Evolutionary conservation across 2,888 invertebrate species (phyloP), one percentile per base, ranked within the genome.

Genomic region (Drosophila cracens): DNA sequence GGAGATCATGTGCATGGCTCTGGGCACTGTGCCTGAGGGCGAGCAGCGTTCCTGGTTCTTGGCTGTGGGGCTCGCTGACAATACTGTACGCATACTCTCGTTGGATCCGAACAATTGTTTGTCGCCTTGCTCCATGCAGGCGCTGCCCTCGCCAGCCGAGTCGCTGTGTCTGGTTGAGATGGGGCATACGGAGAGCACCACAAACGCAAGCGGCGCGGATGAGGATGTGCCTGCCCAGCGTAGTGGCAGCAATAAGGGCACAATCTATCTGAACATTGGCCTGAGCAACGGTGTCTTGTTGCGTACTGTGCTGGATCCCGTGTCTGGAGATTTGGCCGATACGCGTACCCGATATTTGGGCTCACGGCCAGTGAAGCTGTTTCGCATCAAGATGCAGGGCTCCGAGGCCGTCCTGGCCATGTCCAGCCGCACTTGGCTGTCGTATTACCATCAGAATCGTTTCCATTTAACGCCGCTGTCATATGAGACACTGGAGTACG

Each of bases 1-100:
- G 0, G 99, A 99, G 93, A 99, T 99, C 1, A 97, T 99, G 81
- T 99, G 99, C 92, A 99, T 99, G 99, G 99, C 98, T 0, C 94
- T 99, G 71, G 99, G 98, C 0, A 97, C 97, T 63, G 99, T 99
- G 0, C 98, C 99, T 0, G 95, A 96, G 2, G 99, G 99, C 7
- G 99, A 99, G 93, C 98, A 98, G 91, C 94, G 99, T 71, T 98
- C 98, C 0, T 96, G 98, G 95, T 99, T 99, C 92, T 94, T 99
- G 85, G 98, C 99, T 71, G 99, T 99, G 36, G 99, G 99, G 2
- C 94, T 99, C 40, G 96, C 97, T 61, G 99, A 99, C 91, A 98
- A 98, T 91, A 99, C 99, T 31, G 99, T 99, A 68, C 95, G 99
- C 84, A 98, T 99, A 70, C 98, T 99, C 73, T 99, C 99, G 0